phyloP scores from a whole-genome alignment of 2,113 vertebrate species.

The Microcebus jonahi region DNA sequence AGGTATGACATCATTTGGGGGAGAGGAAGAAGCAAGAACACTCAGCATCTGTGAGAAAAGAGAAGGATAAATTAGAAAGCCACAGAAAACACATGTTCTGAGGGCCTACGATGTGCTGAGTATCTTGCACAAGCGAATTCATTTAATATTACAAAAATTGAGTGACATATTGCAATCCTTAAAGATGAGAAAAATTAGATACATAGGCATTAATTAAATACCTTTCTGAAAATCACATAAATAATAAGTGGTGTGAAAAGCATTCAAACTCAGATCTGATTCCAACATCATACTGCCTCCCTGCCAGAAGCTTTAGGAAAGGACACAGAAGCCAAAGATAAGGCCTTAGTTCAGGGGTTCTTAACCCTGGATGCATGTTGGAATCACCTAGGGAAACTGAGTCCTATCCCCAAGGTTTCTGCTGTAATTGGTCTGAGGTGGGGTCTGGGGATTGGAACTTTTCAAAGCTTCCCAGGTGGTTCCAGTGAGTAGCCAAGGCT shows the following conservation, averaged over 20 bases:
- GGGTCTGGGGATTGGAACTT: not conserved
- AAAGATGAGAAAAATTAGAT: slow-evolving; percentile 34
- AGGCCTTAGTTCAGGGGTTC: not conserved
- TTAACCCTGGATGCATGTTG: not conserved
- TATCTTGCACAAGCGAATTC: slow-evolving; percentile 20
- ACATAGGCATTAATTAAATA: slow-evolving; percentile 1
- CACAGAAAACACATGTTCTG: not conserved
- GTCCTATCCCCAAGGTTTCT: not conserved
- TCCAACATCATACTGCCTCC: not conserved
- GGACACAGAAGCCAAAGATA: not conserved
- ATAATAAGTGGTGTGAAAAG: not conserved
- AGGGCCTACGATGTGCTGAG: not conserved
- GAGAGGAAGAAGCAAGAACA: not conserved
- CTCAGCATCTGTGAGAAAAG: not conserved
- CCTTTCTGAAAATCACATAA: slow-evolving; percentile 39
- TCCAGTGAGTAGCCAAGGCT: not conserved
- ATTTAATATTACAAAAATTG: slow-evolving; percentile 23
- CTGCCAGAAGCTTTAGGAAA: slow-evolving; percentile 31
- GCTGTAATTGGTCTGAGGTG: not conserved
- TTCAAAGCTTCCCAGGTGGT: not conserved
- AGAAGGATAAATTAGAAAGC: not conserved
- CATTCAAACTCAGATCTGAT: slow-evolving; percentile 35
- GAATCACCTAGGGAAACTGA: slow-evolving; percentile 11
- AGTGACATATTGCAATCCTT: not conserved
- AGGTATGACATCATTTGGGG: not conserved